Evolutionary conservation across 2,113 vertebrate species (phyloP).

Genomic region (Cephalopterus ornatus): DNA sequence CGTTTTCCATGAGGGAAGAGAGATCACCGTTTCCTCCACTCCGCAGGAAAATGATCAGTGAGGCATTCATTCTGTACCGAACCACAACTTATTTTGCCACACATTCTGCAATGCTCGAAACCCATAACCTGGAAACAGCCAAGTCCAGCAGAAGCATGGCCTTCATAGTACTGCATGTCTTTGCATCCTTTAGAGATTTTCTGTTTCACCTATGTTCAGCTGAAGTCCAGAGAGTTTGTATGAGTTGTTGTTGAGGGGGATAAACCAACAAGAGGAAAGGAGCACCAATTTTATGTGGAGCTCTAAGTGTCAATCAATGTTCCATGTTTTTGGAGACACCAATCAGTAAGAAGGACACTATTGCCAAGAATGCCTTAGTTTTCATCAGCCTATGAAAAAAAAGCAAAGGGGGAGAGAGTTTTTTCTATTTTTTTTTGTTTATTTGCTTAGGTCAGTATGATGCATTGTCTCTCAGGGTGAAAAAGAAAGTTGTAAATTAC

Average conservation of each 20-base stretch:
- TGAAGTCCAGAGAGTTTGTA: background rate
- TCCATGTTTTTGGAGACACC: background rate
- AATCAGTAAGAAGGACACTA: background rate
- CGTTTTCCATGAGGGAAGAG: background rate
- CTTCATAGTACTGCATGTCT: background rate
- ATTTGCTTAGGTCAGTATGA: background rate
- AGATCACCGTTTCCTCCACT: background rate
- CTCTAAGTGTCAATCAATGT: background rate
- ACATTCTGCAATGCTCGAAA: background rate
- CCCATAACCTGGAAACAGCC: background rate
- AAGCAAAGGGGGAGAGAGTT: accelerated
- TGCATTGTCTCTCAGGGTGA: background rate
- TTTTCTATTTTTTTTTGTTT: background rate
- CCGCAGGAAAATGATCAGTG: background rate
- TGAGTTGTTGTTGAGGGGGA: background rate
- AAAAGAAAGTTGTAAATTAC: background rate
- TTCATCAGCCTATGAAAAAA: background rate
- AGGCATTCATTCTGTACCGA: background rate
- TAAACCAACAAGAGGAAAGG: background rate
- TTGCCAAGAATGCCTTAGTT: background rate
- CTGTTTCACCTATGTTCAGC: background rate
- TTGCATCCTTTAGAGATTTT: background rate
- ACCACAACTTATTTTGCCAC: background rate
- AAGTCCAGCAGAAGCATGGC: background rate
- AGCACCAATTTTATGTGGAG: background rate